Conservation (phyloP, 1,140 invertebrate genomes). For the Andrena cerasifolii region DNA sequence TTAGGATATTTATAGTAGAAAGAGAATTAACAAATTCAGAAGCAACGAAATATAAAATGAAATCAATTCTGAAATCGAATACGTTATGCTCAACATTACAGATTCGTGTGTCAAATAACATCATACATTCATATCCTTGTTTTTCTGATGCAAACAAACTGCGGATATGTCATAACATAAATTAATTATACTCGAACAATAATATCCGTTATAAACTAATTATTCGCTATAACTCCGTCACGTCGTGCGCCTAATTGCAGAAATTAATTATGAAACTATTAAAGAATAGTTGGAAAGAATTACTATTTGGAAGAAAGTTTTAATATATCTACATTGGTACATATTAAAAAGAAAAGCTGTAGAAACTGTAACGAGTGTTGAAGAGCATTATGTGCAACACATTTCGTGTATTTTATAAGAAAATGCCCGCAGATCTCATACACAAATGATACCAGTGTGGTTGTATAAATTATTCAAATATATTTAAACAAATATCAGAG, state of each 20-base stretch:
- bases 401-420: slow-evolving; percentile 4
- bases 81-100: neutral
- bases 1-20: neutral
- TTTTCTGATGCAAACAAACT: neutral
- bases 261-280: neutral
- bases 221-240: neutral
- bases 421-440: neutral
- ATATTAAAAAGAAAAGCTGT: neutral
- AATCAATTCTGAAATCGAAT: neutral
- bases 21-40: neutral
- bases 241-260: too few relatives aligned
- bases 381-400: neutral
- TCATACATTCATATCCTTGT: neutral
- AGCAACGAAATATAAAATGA: neutral
- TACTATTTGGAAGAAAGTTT: neutral
- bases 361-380: neutral
- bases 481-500: slow-evolving; percentile 80
- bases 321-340: too few relatives aligned
- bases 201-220: neutral
- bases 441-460: slow-evolving; percentile 49
- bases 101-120: too few relatives aligned
- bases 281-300: too few relatives aligned
- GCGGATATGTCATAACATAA: neutral
- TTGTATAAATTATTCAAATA: slow-evolving; percentile 81
- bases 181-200: neutral